Conservation (phyloP, 2,113 vertebrate species). For the Psittacara wagleri region DNA sequence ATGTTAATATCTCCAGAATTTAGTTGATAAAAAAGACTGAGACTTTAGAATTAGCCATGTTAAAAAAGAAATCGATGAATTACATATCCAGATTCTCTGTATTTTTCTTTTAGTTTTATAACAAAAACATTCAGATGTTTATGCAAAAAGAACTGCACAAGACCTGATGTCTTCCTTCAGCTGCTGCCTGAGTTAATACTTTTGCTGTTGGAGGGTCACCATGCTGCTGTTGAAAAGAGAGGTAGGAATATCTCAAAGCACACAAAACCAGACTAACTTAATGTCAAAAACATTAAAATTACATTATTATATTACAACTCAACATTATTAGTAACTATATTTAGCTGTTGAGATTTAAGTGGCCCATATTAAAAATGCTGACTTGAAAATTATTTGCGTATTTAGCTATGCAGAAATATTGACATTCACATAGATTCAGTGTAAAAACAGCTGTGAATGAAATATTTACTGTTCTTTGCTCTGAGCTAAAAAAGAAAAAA, state of each 20-base stretch:
- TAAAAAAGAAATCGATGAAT: not conserved
- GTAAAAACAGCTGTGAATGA: not conserved
- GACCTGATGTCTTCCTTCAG: not conserved
- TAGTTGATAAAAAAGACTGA: not conserved
- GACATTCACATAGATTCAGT: not conserved
- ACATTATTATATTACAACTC: not conserved
- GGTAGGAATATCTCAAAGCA: not conserved
- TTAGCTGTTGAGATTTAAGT: not conserved
- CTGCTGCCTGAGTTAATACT: not conserved
- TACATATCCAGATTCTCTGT: not conserved
- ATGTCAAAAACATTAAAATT: not conserved
- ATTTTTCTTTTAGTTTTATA: not conserved
- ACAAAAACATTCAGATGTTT: rapidly evolving
- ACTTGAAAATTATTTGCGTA: not conserved
- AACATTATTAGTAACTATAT: not conserved
- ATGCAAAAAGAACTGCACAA: not conserved
- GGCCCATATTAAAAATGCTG: not conserved
- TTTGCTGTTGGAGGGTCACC: not conserved
- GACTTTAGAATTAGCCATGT: not conserved
- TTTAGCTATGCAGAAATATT: not conserved
- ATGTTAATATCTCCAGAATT: not conserved
- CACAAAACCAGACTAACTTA: not conserved
- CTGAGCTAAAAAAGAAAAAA: not conserved
- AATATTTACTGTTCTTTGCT: not conserved
- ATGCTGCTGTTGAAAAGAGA: not conserved